Conservation (phyloP, 2,113 vertebrate species). For the Axis porcinus region DNA sequence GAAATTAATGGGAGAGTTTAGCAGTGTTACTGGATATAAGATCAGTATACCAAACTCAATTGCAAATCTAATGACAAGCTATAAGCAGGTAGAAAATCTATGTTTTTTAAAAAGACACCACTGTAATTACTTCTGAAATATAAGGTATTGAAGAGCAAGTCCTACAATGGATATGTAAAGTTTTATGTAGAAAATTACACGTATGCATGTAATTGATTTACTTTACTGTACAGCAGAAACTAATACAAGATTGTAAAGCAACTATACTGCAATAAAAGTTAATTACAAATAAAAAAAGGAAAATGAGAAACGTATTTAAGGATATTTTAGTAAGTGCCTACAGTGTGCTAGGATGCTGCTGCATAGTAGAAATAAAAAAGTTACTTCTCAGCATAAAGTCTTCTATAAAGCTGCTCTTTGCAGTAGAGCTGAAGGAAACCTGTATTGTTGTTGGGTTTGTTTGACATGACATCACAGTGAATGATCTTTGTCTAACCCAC, state of each 20-base stretch:
- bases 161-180: neutral
- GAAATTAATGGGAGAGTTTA: neutral
- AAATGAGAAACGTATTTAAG: neutral
- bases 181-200: neutral
- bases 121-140: neutral
- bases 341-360: neutral
- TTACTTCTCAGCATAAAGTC: neutral
- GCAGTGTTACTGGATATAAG: neutral
- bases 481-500: conserved; percentile 4
- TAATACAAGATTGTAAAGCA: neutral
- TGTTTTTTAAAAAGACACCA: neutral
- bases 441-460: conserved; percentile 5
- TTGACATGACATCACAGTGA: neutral
- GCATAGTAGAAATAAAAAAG: neutral
- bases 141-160: neutral
- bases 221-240: neutral
- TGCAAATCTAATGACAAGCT: neutral
- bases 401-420: neutral
- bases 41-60: neutral
- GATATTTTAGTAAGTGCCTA: neutral
- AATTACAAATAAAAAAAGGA: neutral
- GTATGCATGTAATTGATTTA: neutral
- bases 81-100: neutral
- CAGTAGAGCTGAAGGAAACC: conserved; percentile 13
- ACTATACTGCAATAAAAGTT: neutral